Conservation (phyloP, 2,113 vertebrate genomes). For the rat (Rattus norvegicus) region GRCr8 NC_086027.1:92845501-92846000, state of each 20-base stretch:
- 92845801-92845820: neutral
- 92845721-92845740: neutral
- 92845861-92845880: neutral
- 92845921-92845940: neutral
- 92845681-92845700: neutral
- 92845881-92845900: neutral
- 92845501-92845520: rapidly evolving
- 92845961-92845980: neutral
- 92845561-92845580: neutral
- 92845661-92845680: neutral
- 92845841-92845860: neutral
- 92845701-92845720: neutral
- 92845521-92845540: neutral
- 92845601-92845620: neutral
- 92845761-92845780: too few relatives aligned
- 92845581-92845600: neutral
- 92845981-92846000: rapidly evolving
- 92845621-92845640: too few relatives aligned
- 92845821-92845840: neutral
- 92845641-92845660: neutral
- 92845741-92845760: neutral
- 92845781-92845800: neutral
- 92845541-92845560: neutral
- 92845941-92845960: neutral
- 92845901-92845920: neutral